Evolutionary conservation across 1,140 invertebrate genomes (phyloP).

Genomic region (Wasmannia auropunctata): DNA sequence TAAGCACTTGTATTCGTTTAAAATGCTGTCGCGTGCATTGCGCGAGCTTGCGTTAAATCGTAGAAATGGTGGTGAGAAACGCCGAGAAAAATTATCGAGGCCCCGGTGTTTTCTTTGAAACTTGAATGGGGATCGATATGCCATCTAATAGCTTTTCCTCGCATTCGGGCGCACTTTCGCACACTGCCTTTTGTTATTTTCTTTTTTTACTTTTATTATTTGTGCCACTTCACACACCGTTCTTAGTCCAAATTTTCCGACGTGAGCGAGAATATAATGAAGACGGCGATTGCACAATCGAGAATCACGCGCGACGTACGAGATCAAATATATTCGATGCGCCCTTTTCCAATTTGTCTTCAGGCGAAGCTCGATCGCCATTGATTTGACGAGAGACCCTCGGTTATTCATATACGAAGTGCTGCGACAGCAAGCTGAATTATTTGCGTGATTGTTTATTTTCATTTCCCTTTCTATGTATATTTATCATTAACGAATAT

Average conservation of each 20-base stretch:
- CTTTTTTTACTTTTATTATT: slow-evolving; percentile 41
- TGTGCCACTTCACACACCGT: slow-evolving; percentile 17
- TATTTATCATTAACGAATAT: not conserved
- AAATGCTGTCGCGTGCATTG: not conserved
- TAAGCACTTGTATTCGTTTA: not conserved
- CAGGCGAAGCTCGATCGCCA: not conserved
- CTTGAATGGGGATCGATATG: not conserved
- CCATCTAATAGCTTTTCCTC: not conserved
- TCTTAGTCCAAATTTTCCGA: slow-evolving; percentile 18
- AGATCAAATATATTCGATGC: not conserved
- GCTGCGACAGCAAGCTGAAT: not conserved
- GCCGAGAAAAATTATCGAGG: not conserved
- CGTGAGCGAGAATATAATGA: not conserved
- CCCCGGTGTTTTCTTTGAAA: slow-evolving; percentile 13
- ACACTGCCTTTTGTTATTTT: slow-evolving; percentile 65
- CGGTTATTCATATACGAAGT: not conserved
- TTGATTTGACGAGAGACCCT: not conserved
- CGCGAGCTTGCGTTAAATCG: not conserved
- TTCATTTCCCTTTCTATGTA: not conserved
- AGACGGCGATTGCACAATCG: not conserved
- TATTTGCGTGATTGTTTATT: not conserved
- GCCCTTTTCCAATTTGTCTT: not conserved
- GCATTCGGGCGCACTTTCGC: slow-evolving; percentile 46
- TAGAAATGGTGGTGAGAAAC: not conserved
- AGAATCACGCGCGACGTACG: not conserved